Evolutionary conservation across 2,797 vertebrate species (phyloP).

Genomic region (Cuniculus paca): DNA sequence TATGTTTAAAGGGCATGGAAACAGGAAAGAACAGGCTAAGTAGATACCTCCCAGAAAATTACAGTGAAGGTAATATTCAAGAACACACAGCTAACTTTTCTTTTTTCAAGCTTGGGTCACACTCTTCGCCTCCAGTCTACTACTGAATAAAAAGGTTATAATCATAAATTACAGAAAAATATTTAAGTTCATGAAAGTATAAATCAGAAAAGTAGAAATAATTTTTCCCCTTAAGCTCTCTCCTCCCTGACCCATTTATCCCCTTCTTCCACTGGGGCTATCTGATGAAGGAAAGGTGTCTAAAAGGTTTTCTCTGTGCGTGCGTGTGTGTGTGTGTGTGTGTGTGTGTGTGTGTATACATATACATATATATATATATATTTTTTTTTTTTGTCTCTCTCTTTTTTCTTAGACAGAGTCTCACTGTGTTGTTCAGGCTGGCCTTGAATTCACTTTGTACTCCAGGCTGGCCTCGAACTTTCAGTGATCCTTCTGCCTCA

Average conservation of each 20-base stretch:
- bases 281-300: not conserved
- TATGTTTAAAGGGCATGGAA: not conserved
- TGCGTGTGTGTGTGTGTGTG: no score
- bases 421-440: no score
- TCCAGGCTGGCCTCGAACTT: no score
- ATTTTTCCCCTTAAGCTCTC: not conserved
- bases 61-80: not conserved
- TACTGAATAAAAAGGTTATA: constrained; percentile 24
- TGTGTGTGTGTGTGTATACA: no score
- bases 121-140: not conserved
- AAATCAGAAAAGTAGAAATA: constrained; percentile 36
- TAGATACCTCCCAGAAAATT: not conserved
- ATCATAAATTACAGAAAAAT: not conserved
- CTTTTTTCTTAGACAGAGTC: no score
- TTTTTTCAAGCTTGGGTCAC: not conserved
- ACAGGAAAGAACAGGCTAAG: not conserved
- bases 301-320: constrained; percentile 11
- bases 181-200: not conserved
- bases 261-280: not conserved
- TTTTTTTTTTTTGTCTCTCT: no score
- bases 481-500: no score
- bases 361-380: no score
- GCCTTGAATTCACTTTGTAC: no score
- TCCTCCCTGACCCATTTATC: not conserved
- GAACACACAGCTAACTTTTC: not conserved